Conservation (phyloP, 2,113 vertebrate genomes). For the Coregonus clupeaformis region DNA sequence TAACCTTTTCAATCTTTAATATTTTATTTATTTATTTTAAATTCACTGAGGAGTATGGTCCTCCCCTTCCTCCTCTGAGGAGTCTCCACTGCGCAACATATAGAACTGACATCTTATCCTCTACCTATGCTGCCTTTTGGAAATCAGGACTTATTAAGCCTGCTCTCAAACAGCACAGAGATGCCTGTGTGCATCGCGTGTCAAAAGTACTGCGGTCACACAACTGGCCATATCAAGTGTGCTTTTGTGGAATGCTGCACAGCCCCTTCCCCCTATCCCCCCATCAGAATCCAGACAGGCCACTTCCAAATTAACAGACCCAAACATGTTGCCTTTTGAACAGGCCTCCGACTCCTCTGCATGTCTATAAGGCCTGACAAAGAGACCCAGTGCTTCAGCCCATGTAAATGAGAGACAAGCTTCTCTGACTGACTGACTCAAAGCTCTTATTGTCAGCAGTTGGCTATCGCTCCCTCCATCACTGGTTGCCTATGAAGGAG, state of each 20-base stretch:
- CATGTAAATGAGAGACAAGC: background rate
- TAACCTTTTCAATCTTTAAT: too few relatives aligned
- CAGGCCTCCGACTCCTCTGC: background rate
- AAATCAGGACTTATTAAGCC: too few relatives aligned
- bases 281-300: conserved; percentile 26
- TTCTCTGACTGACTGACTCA: background rate
- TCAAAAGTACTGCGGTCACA: conserved; percentile 41
- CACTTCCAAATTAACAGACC: conserved; percentile 38
- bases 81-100: too few relatives aligned
- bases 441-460: conserved; percentile 59
- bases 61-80: too few relatives aligned
- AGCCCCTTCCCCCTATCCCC: conserved; percentile 9
- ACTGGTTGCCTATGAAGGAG: background rate
- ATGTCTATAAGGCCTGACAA: background rate
- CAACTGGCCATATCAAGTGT: conserved; percentile 34
- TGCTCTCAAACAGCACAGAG: too few relatives aligned
- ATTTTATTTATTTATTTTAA: too few relatives aligned
- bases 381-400: background rate
- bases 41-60: too few relatives aligned
- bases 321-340: conserved; percentile 33
- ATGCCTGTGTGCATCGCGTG: conserved; percentile 17
- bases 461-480: conserved; percentile 24
- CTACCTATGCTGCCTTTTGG: too few relatives aligned
- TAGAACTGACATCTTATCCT: too few relatives aligned
- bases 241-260: conserved; percentile 45